Base-by-base conservation (phyloP, 2,797 vertebrate genomes). In the Sparus aurata region DNA sequence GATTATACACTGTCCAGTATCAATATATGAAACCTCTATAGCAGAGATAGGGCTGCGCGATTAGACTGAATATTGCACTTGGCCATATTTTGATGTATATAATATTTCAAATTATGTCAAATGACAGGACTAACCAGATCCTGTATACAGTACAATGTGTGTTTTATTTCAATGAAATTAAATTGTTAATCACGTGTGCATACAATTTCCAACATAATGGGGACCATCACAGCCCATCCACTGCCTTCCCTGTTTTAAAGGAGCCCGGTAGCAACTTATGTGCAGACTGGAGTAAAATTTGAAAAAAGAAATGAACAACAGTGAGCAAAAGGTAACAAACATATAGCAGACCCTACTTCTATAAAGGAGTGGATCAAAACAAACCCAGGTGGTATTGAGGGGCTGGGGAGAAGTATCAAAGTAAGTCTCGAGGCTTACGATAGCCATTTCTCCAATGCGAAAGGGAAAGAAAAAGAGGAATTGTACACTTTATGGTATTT, bases 221-320 rank as follows among this genome's bases (percentile, higher is more conserved):
- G 22, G 15, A 55, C 16, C 15, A 70, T 69, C 22, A 50, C 62
- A 64, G 54, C 20, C 59, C 23, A 47, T 60, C 22, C 30, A 25
- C 27, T 61, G 38, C 5, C 43, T 49, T 41, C 50, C 60, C 45
- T 82, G 58, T 68, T 63, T 69, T 75, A n/a, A n/a, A 60, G 12
- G 38, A 74, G 65, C 68, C 55, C 61, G 74, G 34, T 16, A 41
- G 60, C 46, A 65, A 75, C 70, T 74, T 61, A 30, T 47, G 7
- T 61, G 63, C 70, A 76, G 68, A 85, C 64, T 23, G n/a, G 30
- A 27, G n/a, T 43, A 46, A 68, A 68, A 73, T 61, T 10, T 5
- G 8, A 8, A 22, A 30, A 66, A 49, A 67, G 30, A 63, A 53
- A 69, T 17, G 23, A 71, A 59, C 17, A 55, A 60, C 47, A 54